Percentiles rank a stretch among this genome's conserved stretches.
These are phyloP conservation scores for Apostichopus leukothele DNA, from an alignment of 53 echinoderm and acorn worm genomes.

Conservation along the genomic window DNA sequence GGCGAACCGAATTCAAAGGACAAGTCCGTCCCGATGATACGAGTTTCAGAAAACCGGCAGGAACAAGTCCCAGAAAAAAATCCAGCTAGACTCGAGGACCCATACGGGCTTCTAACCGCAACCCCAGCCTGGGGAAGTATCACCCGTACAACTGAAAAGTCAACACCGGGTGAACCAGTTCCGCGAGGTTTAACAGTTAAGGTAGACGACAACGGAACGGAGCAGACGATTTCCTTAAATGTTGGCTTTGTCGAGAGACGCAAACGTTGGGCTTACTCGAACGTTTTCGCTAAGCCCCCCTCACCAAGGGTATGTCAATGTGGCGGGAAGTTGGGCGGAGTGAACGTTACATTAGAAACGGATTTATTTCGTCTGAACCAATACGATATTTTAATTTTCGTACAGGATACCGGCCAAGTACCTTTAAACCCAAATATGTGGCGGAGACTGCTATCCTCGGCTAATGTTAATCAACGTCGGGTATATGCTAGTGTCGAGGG, in stretches of 20 bases:
- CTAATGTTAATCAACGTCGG: not conserved
- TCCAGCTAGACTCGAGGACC: too few species aligned
- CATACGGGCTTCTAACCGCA: too few species aligned
- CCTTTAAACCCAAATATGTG: not conserved
- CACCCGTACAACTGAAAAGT: too few species aligned
- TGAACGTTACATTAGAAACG: not conserved
- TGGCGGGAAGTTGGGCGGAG: not conserved
- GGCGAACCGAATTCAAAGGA: too few species aligned
- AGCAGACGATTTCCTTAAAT: not conserved
- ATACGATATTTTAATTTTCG: slow-evolving; percentile 13
- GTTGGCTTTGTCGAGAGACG: not conserved
- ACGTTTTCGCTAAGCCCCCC: not conserved
- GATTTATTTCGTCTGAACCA: not conserved
- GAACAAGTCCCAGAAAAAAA: too few species aligned
- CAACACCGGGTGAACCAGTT: too few species aligned
- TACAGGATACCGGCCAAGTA: slow-evolving; percentile 7
- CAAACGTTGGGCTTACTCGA: not conserved
- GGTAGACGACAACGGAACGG: too few species aligned
- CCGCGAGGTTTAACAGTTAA: too few species aligned
- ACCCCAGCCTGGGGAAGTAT: too few species aligned
- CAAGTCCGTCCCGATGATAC: too few species aligned
- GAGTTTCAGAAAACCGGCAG: too few species aligned
- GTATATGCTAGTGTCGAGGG: slow-evolving; percentile 20
- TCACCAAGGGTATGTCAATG: not conserved
- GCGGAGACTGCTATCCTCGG: not conserved